These are phyloP conservation scores for Syrmaticus mikado DNA, from an alignment of 2,113 vertebrate genomes.

Conservation along the genomic window DNA sequence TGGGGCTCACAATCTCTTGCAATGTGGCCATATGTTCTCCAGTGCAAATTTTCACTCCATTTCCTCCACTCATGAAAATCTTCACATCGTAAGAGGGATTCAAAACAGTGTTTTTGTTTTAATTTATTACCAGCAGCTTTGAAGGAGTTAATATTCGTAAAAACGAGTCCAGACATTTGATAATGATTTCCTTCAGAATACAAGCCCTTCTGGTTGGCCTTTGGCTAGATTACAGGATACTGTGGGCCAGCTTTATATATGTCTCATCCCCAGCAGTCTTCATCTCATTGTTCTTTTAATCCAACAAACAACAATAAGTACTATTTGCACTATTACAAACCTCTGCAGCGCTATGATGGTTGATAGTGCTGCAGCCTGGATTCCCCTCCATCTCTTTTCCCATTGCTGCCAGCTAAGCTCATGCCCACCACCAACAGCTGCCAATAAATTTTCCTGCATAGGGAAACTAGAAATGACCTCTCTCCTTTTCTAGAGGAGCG, in stretches of 20 bases:
- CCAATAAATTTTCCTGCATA: not conserved
- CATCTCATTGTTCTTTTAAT: not conserved
- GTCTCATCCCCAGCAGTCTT: not conserved
- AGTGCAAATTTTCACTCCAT: not conserved
- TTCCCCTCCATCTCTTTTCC: not conserved
- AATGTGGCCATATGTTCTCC: conserved; percentile 12
- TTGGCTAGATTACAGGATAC: not conserved
- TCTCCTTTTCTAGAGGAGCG: not conserved
- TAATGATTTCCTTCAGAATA: not conserved
- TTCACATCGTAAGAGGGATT: not conserved
- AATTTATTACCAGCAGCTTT: not conserved
- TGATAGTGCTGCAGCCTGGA: not conserved
- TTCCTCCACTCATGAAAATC: not conserved
- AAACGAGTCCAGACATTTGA: not conserved
- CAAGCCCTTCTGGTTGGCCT: not conserved
- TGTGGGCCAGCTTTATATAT: not conserved
- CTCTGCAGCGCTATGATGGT: not conserved
- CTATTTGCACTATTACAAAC: not conserved
- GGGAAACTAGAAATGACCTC: not conserved
- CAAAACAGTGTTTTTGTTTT: not conserved
- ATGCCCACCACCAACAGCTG: not conserved
- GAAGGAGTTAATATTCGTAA: conserved; percentile 14
- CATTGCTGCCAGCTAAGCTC: not conserved
- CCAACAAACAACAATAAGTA: not conserved
- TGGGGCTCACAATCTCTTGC: not conserved